phyloP scores from a whole-genome alignment of 2,797 vertebrate genomes.

The Cirrhinus mrigala region DNA sequence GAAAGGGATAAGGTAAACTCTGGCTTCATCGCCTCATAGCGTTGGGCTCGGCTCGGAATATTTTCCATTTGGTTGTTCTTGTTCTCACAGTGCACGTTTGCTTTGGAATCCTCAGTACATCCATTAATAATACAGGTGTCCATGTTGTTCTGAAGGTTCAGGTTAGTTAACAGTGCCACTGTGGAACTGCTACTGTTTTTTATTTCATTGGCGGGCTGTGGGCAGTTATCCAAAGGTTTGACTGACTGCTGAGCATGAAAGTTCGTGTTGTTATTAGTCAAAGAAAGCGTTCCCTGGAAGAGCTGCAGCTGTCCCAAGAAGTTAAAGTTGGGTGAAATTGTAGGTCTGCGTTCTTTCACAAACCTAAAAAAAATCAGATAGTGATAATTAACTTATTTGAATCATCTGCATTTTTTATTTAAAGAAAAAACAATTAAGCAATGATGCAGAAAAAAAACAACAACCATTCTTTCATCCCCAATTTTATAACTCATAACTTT shows the following conservation, averaged over 20 bases:
- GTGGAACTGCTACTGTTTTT: background rate
- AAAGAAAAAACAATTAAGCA: background rate
- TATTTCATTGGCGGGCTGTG: constrained; percentile 10
- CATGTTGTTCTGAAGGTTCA: constrained; percentile 11
- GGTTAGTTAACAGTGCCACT: constrained; percentile 18
- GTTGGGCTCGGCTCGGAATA: constrained; percentile 27
- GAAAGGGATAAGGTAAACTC: constrained; percentile 62
- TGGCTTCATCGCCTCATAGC: constrained; percentile 39
- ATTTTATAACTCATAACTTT: too few relatives aligned
- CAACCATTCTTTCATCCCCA: background rate
- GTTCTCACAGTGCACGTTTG: constrained; percentile 41
- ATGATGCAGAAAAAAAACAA: background rate
- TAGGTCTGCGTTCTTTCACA: constrained; percentile 83
- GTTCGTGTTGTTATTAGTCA: constrained; percentile 49
- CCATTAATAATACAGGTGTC: constrained; percentile 31
- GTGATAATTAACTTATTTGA: background rate
- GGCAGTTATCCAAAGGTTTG: constrained; percentile 42
- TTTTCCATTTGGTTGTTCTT: constrained; percentile 20
- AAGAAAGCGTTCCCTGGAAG: constrained; percentile 76
- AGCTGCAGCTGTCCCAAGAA: constrained; percentile 84
- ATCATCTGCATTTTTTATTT: background rate
- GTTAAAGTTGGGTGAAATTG: constrained; percentile 85
- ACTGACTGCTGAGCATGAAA: constrained; percentile 51
- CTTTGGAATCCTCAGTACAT: constrained; percentile 41
- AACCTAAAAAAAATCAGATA: constrained; percentile 71